Evolutionary conservation across 2,113 vertebrate species (phyloP).

Genomic region (Origma solitaria): DNA sequence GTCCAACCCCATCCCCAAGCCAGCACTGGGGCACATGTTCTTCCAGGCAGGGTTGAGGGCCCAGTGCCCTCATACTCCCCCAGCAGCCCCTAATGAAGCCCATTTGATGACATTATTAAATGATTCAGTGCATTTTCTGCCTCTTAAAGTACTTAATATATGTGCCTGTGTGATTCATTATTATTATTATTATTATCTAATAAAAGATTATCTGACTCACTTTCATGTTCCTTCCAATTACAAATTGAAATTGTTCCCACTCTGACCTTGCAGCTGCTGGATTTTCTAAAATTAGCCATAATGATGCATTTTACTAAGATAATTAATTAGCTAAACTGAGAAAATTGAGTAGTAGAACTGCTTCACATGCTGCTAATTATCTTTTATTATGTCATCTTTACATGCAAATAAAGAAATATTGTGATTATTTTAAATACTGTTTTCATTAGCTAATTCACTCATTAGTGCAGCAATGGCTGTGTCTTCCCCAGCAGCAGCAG

Average conservation of each 20-base stretch:
- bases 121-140: constrained; percentile 29
- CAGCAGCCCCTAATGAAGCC: not conserved
- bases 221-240: constrained; percentile 64
- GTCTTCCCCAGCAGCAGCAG: not conserved
- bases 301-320: constrained; percentile 66
- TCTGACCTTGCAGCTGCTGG: constrained; percentile 67
- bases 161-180: constrained; percentile 21
- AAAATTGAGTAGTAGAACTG: constrained; percentile 62
- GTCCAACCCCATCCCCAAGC: not conserved
- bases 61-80: not conserved
- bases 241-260: constrained; percentile 60
- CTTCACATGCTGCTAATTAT: constrained; percentile 66
- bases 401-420: constrained; percentile 73
- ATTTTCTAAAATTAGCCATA: constrained; percentile 70
- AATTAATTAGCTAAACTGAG: constrained; percentile 71
- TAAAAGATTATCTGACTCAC: constrained; percentile 67
- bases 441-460: constrained; percentile 57
- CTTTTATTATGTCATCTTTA: constrained; percentile 69
- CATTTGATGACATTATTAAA: not conserved
- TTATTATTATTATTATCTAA: constrained; percentile 59
- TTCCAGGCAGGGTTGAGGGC: not conserved
- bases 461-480: not conserved
- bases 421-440: constrained; percentile 65
- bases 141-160: constrained; percentile 22
- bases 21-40: rapidly evolving